Evolutionary conservation across 92 coral and sea anemone species (phyloP).

Genomic region (Porites lobata): DNA sequence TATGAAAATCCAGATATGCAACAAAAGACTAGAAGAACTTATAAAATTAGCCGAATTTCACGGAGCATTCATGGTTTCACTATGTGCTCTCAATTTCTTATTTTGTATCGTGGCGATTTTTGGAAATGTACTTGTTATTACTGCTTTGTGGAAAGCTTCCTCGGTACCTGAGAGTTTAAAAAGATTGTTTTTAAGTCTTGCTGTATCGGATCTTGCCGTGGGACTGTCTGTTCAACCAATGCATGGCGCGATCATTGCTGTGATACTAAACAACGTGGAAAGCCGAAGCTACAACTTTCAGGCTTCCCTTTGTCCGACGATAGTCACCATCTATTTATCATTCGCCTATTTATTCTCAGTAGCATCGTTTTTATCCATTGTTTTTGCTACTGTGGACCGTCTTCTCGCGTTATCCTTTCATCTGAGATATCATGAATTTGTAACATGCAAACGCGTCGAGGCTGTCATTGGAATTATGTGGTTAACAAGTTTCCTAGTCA

Average conservation of each 20-base stretch:
- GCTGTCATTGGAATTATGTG: slow-evolving; percentile 33
- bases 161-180: slow-evolving; percentile 43
- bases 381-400: slow-evolving; percentile 55
- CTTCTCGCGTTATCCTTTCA: slow-evolving; percentile 62
- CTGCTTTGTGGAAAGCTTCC: slow-evolving; percentile 39
- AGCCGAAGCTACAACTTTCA: background rate
- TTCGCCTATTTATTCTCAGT: slow-evolving; percentile 31
- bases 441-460: slow-evolving; percentile 46
- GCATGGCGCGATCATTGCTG: slow-evolving; percentile 28
- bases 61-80: slow-evolving; percentile 26
- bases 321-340: slow-evolving; percentile 20
- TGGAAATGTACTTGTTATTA: slow-evolving; percentile 47
- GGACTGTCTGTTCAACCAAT: slow-evolving; percentile 58
- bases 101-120: slow-evolving; percentile 40
- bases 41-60: slow-evolving; percentile 10
- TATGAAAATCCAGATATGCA: slow-evolving; percentile 26
- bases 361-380: slow-evolving; percentile 48
- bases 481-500: slow-evolving; percentile 19
- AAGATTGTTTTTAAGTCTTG: slow-evolving; percentile 56
- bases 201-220: slow-evolving; percentile 56
- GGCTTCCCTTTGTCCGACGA: slow-evolving; percentile 10
- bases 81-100: slow-evolving; percentile 33
- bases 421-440: slow-evolving; percentile 50
- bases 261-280: background rate
- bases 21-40: slow-evolving; percentile 20